Evolutionary conservation across 1,140 invertebrate genomes (phyloP).

Genomic region (Anoplophora glabripennis): DNA sequence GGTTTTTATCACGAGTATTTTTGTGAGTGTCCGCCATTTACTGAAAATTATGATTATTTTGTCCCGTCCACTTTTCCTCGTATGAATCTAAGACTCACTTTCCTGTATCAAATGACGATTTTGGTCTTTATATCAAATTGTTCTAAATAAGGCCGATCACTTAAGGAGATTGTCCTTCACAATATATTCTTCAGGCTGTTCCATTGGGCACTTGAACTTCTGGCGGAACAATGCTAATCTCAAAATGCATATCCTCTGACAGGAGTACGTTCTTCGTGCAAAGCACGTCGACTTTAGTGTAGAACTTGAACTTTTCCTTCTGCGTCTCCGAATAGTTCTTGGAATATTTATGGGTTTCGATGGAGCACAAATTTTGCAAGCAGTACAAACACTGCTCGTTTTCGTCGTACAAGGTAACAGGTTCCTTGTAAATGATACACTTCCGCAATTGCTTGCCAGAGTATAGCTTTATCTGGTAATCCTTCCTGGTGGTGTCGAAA

Average conservation of each 20-base stretch:
- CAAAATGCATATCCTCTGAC: constrained; percentile 7
- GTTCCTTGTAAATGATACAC: background rate
- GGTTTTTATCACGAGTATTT: no score
- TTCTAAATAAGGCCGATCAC: background rate
- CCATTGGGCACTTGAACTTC: background rate
- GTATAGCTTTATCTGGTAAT: constrained; percentile 6
- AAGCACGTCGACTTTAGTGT: background rate
- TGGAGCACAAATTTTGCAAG: constrained; percentile 9
- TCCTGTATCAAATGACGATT: background rate
- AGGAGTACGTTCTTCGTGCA: background rate
- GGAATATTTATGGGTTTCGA: constrained; percentile 4
- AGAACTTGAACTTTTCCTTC: constrained; percentile 9
- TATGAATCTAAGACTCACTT: constrained; percentile 1
- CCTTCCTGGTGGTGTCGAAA: background rate
- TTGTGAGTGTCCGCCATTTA: no score
- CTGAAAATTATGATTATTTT: no score
- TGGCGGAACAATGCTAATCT: background rate
- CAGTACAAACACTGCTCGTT: constrained; percentile 12
- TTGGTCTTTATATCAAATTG: background rate
- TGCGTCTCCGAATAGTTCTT: constrained; percentile 7
- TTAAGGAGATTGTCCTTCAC: background rate
- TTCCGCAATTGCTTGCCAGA: background rate
- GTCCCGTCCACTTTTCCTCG: no score
- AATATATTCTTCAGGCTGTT: background rate
- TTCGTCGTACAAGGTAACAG: constrained; percentile 3